Conservation (phyloP, 2,888 invertebrate species). For the Corythucha ciliata region DNA sequence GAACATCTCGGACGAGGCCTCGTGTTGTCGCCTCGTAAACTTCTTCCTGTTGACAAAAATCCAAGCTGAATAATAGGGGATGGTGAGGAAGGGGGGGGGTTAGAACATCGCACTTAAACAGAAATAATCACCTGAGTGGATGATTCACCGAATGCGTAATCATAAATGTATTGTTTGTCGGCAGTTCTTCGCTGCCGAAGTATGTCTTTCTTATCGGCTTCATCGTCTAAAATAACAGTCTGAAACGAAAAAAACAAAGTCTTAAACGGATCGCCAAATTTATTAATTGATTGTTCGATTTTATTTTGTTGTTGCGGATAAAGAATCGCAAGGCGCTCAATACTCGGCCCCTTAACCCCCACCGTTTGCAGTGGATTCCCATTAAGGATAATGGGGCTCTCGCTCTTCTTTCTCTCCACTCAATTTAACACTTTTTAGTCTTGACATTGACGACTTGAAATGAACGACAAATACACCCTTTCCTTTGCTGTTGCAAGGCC, state of each 20-base stretch:
- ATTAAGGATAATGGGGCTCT: too few species aligned
- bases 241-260: conserved; percentile 40
- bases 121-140: conserved; percentile 61
- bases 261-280: too few species aligned
- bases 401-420: too few species aligned
- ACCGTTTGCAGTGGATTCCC: too few species aligned
- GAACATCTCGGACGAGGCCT: conserved; percentile 73
- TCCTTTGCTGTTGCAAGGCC: too few species aligned
- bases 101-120: background rate
- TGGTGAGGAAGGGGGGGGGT: too few species aligned
- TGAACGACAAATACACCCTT: too few species aligned
- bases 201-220: conserved; percentile 50
- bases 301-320: background rate
- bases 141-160: conserved; percentile 77
- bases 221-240: conserved; percentile 60
- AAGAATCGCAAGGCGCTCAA: background rate
- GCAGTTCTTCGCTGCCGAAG: conserved; percentile 58
- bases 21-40: conserved; percentile 83
- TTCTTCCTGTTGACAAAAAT: conserved; percentile 59
- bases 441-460: too few species aligned
- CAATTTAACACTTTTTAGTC: too few species aligned
- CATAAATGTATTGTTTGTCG: conserved; percentile 81
- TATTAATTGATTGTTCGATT: too few species aligned
- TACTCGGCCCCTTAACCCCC: background rate
- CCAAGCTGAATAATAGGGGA: too few species aligned